Evolutionary conservation across 2,888 invertebrate genomes (phyloP).

Genomic region (Crepidodera aurea): DNA sequence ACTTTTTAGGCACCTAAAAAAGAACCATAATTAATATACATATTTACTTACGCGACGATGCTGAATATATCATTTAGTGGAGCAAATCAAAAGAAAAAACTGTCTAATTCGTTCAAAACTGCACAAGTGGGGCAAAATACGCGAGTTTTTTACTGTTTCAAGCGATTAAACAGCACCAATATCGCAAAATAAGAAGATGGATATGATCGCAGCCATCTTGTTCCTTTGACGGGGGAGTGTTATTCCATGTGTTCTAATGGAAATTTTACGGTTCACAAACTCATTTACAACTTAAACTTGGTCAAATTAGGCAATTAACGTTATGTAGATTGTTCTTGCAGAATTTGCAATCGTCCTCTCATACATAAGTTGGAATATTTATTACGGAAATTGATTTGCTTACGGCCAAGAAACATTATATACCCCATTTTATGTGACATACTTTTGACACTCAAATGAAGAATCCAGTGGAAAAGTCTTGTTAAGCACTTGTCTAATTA

Average conservation of each 20-base stretch:
- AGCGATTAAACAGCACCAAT: conserved; percentile 38
- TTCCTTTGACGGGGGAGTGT: conserved; percentile 62
- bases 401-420: conserved; percentile 63
- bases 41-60: not conserved
- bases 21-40: conserved; percentile 15
- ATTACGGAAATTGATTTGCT: conserved; percentile 61
- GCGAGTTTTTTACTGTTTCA: conserved; percentile 31
- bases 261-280: conserved; percentile 49
- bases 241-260: conserved; percentile 62
- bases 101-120: conserved; percentile 1
- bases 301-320: conserved; percentile 19
- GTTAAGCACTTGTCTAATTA: conserved; percentile 47
- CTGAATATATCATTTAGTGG: not conserved
- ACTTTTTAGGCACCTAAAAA: conserved; percentile 41
- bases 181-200: conserved; percentile 64
- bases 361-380: conserved; percentile 48
- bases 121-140: conserved; percentile 1
- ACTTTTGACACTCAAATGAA: conserved; percentile 70
- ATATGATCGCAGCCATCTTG: conserved; percentile 63
- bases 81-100: not conserved
- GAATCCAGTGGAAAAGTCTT: conserved; percentile 47
- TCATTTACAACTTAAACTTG: conserved; percentile 20
- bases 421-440: conserved; percentile 80
- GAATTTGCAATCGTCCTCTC: conserved; percentile 42
- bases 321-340: conserved; percentile 32